phyloP scores from a whole-genome alignment of 2,113 vertebrate species.

The Cinclus mexicanus region DNA sequence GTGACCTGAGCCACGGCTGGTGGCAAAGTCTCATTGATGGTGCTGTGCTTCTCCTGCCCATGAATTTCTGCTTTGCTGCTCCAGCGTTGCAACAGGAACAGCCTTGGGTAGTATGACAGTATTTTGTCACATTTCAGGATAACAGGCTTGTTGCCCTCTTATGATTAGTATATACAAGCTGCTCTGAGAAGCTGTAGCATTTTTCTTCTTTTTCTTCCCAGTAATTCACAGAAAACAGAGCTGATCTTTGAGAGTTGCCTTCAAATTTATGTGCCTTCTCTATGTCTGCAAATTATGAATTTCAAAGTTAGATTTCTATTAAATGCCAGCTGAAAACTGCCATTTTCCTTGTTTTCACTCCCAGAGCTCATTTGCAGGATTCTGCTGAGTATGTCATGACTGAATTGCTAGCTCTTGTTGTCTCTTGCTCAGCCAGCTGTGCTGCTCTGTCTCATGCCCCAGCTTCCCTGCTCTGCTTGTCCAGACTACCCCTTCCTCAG shows the following conservation, averaged over 20 bases:
- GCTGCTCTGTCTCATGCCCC: neutral
- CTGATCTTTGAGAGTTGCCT: neutral
- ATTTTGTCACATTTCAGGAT: neutral
- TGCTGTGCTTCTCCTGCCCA: neutral
- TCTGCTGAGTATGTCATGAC: neutral
- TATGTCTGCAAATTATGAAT: neutral
- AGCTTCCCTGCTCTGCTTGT: neutral
- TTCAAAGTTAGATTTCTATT: neutral
- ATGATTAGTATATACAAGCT: neutral
- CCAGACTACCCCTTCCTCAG: neutral
- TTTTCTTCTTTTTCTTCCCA: neutral
- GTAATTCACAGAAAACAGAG: neutral
- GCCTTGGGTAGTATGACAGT: neutral
- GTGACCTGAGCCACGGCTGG: constrained; percentile 31
- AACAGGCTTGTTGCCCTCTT: neutral
- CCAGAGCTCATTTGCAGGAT: neutral
- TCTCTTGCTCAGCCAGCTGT: neutral
- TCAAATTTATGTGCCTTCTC: constrained; percentile 1
- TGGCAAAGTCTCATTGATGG: neutral
- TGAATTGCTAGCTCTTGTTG: neutral
- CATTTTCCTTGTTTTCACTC: neutral
- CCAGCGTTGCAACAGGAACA: neutral
- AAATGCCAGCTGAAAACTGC: neutral
- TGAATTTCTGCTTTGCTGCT: neutral
- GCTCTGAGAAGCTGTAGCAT: neutral